Base-by-base conservation (phyloP, 92 coral and sea anemone genomes). In the Palythoa caribaeorum region DNA sequence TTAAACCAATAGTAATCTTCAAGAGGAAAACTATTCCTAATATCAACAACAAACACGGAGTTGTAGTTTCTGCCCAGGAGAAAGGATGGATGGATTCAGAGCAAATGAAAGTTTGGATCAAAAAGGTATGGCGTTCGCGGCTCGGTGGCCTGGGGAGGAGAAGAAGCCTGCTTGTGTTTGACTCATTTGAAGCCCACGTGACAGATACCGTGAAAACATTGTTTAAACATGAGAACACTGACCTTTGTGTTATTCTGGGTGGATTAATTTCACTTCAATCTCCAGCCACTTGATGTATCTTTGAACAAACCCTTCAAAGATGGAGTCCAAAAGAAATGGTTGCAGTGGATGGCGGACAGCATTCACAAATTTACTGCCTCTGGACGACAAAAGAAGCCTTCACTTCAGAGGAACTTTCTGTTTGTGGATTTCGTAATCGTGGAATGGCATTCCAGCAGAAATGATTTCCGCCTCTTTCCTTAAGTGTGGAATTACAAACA, bases 401-500 rank as follows among this genome's bases (percentile, higher is more conserved):
- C 51, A 63, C 55, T 83, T 75, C 51, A 63, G 65, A 39, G 63
- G 73, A 15, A 35, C 65, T 12, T 40, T 63, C 28, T 63, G 71
- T 63, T 83, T 62, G 51, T 53, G 71, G 71, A 15, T 55, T 65
- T 76, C 76, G 5, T 21, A 66, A 9, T 20, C 40, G 12, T 60
- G 48, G 85, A 3, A 38, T 55, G 71, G 51, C 28, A 80, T 59
- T 69, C 66, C 44, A 21, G 77, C 83, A 39, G 79, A 83, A 71
- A 89, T 84, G 85, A 38, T 85, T 63, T 17, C 50, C 20, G 21
- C 71, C 3, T 20, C 81, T 15, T 85, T 85, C 71, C 80, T 85
- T 15, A 85, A 85, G 72, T 85, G 88, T 85, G 88, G 88, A 38
- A 77, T 77, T 16, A 73, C 40, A 1, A 73, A 73, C 78, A 73